These are phyloP conservation scores for Orgyia antiqua DNA, from an alignment of 2,888 invertebrate species.

Conservation along the genomic window DNA sequence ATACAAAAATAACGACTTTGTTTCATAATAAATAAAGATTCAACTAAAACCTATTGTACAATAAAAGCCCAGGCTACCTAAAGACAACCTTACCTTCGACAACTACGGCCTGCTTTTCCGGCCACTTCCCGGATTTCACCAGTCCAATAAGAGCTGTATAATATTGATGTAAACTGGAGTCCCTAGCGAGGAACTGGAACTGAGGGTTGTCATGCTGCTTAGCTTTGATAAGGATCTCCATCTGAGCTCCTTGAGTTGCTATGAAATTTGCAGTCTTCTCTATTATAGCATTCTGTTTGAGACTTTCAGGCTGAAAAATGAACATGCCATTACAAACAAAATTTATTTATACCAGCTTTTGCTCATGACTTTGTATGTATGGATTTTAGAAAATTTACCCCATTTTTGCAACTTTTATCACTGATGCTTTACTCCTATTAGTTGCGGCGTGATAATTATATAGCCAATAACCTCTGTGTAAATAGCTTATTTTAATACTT, in stretches of 20 bases:
- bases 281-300: constrained; percentile 94
- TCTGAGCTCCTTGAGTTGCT: constrained; percentile 94
- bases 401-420: too few species aligned
- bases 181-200: constrained; percentile 95
- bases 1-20: too few species aligned
- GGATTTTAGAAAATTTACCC: too few species aligned
- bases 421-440: too few species aligned
- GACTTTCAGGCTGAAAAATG: constrained; percentile 86
- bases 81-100: constrained; percentile 58
- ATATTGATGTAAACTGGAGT: constrained; percentile 90
- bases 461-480: neutral
- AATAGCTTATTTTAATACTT: constrained; percentile 33
- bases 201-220: constrained; percentile 96
- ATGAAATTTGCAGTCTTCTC: constrained; percentile 96
- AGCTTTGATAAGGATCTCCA: constrained; percentile 99
- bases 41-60: too few species aligned
- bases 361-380: too few species aligned
- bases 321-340: too few species aligned
- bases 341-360: too few species aligned
- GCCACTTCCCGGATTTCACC: constrained; percentile 61
- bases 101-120: constrained; percentile 47
- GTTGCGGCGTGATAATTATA: neutral
- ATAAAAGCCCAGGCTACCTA: too few species aligned
- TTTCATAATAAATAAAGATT: too few species aligned
- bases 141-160: constrained; percentile 84